Evolutionary conservation across 2,113 vertebrate species (phyloP).

Genomic region (Ochotona princeps): DNA sequence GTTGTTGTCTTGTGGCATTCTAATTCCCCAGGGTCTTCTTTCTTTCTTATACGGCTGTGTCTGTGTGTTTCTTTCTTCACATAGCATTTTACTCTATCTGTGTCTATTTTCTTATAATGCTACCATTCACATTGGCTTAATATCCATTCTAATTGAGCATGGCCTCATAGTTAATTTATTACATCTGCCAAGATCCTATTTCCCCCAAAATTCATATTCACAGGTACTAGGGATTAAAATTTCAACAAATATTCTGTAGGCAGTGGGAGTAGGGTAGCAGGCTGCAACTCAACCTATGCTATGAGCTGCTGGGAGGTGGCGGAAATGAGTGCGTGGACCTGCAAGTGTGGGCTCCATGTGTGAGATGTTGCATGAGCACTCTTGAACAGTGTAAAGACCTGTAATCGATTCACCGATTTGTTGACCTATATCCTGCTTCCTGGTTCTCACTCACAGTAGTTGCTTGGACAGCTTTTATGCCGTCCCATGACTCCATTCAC

Average conservation of each 20-base stretch:
- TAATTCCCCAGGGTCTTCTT: neutral
- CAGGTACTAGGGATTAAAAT: neutral
- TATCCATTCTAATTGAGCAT: neutral
- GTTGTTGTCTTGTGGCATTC: neutral
- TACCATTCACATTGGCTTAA: neutral
- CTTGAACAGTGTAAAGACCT: neutral
- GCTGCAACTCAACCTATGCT: neutral
- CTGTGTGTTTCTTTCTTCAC: neutral
- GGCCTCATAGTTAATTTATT: neutral
- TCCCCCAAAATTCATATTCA: neutral
- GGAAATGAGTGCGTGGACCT: neutral
- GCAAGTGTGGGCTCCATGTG: neutral
- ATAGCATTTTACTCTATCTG: neutral
- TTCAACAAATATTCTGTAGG: neutral
- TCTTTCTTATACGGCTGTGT: fast-evolving
- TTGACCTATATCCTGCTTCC: conserved; percentile 6
- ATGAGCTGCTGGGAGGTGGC: neutral
- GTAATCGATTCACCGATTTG: neutral
- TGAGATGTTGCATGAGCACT: fast-evolving
- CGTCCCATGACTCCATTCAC: conserved; percentile 39
- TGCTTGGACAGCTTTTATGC: conserved; percentile 56
- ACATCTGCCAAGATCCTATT: neutral
- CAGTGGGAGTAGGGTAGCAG: too few relatives aligned
- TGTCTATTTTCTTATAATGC: neutral
- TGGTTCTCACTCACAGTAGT: conserved; percentile 1